These are phyloP conservation scores for Heteromormyrus szaboi DNA, from an alignment of 2,797 vertebrate genomes.

Conservation along the genomic window DNA sequence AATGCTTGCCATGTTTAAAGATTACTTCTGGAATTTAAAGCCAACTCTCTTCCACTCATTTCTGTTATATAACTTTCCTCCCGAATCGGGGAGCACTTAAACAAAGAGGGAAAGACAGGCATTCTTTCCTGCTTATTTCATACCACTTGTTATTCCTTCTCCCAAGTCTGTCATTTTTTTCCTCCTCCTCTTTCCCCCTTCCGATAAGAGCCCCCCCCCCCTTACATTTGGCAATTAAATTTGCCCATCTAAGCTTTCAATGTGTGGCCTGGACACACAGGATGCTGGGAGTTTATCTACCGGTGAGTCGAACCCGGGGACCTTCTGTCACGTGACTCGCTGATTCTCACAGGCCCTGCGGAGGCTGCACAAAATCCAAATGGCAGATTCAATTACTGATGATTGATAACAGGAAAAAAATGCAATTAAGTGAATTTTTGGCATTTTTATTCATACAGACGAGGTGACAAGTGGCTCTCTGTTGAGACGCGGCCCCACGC, in stretches of 20 bases:
- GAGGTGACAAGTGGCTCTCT: background rate
- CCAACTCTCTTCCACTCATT: conserved; percentile 29
- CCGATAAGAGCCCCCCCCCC: conserved; percentile 43
- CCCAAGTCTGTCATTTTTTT: conserved; percentile 36
- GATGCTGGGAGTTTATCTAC: background rate
- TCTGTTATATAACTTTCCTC: conserved; percentile 32
- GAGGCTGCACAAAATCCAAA: conserved; percentile 33
- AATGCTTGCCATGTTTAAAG: conserved; percentile 27
- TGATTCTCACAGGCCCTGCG: conserved; percentile 32
- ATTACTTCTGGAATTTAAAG: conserved; percentile 39
- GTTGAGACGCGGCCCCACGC: background rate
- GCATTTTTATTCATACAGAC: background rate
- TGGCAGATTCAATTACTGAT: background rate
- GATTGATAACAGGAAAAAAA: background rate
- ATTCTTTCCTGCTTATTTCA: conserved; percentile 16
- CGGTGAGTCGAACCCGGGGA: background rate
- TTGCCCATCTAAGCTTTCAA: conserved; percentile 48
- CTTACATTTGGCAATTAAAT: conserved; percentile 61
- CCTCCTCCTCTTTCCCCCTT: conserved; percentile 27
- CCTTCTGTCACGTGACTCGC: conserved; percentile 21
- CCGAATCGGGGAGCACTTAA: conserved; percentile 25
- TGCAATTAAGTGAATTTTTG: conserved; percentile 5
- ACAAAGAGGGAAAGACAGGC: conserved; percentile 25
- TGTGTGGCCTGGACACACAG: conserved; percentile 22
- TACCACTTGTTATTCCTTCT: conserved; percentile 43